Evolutionary conservation across 2,797 vertebrate species (phyloP).

Genomic region (Gadopsis marmoratus): DNA sequence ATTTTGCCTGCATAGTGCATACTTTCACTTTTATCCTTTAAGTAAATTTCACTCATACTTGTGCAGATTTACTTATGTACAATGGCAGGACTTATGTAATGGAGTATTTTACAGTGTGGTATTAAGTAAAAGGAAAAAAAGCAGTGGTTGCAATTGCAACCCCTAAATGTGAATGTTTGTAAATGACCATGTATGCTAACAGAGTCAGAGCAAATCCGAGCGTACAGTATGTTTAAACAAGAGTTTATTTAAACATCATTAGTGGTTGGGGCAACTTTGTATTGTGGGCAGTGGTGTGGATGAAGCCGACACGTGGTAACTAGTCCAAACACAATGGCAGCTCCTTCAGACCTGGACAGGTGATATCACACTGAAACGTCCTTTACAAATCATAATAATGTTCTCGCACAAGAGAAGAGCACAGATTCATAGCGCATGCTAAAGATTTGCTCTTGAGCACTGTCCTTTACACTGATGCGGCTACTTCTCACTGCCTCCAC

Average conservation of each 20-base stretch:
- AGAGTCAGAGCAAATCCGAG: background rate
- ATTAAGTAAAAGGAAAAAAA: background rate
- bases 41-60: too few species aligned
- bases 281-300: background rate
- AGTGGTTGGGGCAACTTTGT: background rate
- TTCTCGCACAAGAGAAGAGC: constrained; percentile 1
- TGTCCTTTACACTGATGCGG: background rate
- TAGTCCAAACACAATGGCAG: background rate
- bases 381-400: background rate
- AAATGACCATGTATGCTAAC: too few species aligned
- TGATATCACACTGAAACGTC: background rate
- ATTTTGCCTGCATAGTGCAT: too few species aligned
- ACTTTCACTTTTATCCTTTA: too few species aligned
- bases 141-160: too few species aligned
- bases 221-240: background rate
- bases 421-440: constrained; percentile 5
- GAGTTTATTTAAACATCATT: background rate
- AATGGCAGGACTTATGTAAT: background rate
- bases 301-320: background rate
- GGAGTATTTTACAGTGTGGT: background rate
- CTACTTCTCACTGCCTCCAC: constrained; percentile 37
- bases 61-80: too few species aligned
- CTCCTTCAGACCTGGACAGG: background rate
- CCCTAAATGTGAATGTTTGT: background rate
- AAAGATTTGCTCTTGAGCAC: background rate